Evolutionary conservation across 1,140 invertebrate species (phyloP).

Genomic region (Solenopsis invicta): DNA sequence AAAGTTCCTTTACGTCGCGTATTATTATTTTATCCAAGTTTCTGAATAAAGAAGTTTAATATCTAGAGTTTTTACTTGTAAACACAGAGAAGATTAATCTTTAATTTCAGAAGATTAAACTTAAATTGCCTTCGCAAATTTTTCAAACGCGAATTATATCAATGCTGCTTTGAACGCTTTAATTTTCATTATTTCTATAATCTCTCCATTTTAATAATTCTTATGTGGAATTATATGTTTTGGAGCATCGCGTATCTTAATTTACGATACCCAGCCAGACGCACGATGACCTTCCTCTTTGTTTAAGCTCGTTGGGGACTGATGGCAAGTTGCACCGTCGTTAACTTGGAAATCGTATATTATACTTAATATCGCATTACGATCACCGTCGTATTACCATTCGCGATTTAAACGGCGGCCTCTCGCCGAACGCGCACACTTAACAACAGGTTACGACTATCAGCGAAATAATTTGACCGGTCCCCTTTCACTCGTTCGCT

Average conservation of each 20-base stretch:
- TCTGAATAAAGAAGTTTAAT: neutral
- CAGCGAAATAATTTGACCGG: slow-evolving; percentile 58
- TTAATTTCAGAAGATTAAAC: slow-evolving; percentile 18
- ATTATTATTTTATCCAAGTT: neutral
- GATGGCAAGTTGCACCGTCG: slow-evolving; percentile 14
- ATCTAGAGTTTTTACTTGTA: neutral
- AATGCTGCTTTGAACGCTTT: slow-evolving; percentile 8
- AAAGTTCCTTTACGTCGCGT: neutral
- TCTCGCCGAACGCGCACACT: slow-evolving; percentile 16
- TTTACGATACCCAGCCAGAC: slow-evolving; percentile 18
- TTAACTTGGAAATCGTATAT: slow-evolving; percentile 56
- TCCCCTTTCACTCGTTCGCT: slow-evolving; percentile 34
- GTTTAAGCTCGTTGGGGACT: slow-evolving; percentile 50
- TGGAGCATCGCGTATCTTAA: slow-evolving; percentile 22
- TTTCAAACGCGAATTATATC: neutral
- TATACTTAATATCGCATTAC: slow-evolving; percentile 57
- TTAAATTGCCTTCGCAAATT: neutral
- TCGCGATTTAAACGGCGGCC: slow-evolving; percentile 37
- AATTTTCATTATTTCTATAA: slow-evolving; percentile 40
- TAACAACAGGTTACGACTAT: slow-evolving; percentile 41
- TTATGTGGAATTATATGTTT: neutral
- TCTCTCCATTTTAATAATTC: neutral
- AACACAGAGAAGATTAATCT: neutral
- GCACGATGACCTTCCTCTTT: slow-evolving; percentile 51
- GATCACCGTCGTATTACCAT: slow-evolving; percentile 41